These are phyloP conservation scores for Tinea semifulvella DNA, from an alignment of 2,888 invertebrate genomes.

Conservation along the genomic window DNA sequence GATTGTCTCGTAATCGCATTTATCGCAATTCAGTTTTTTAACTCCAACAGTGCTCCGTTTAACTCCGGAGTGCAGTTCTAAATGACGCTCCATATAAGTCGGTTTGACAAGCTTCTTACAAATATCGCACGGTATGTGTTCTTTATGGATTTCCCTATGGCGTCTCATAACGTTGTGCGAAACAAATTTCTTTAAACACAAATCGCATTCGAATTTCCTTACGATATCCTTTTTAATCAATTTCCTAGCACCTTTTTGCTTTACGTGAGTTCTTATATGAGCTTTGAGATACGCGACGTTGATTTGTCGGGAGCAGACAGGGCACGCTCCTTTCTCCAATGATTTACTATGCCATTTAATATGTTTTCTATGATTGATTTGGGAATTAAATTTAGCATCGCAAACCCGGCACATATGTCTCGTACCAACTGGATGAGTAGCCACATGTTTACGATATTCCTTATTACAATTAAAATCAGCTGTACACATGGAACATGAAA, in stretches of 20 bases:
- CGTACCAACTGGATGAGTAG: not conserved
- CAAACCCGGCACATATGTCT: slow-evolving; percentile 11
- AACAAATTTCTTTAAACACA: slow-evolving; percentile 28
- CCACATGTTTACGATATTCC: not conserved
- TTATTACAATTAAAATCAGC: not conserved
- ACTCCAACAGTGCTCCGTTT: slow-evolving; percentile 21
- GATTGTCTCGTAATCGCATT: slow-evolving; percentile 30
- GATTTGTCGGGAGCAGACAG: not conserved
- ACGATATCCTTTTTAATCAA: slow-evolving; percentile 22
- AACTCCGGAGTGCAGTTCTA: slow-evolving; percentile 25
- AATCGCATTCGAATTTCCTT: slow-evolving; percentile 22
- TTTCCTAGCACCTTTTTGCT: not conserved
- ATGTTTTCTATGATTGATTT: slow-evolving; percentile 5
- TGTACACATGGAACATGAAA: slow-evolving; percentile 6
- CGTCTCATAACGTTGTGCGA: slow-evolving; percentile 25
- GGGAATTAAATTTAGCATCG: not conserved
- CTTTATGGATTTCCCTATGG: slow-evolving; percentile 25
- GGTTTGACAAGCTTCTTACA: slow-evolving; percentile 5
- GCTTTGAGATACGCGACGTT: not conserved
- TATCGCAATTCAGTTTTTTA: slow-evolving; percentile 25
- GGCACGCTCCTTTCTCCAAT: not conserved
- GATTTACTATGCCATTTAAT: slow-evolving; percentile 1
- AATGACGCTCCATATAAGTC: slow-evolving; percentile 22
- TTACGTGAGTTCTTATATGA: not conserved
- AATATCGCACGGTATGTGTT: not conserved